These are phyloP conservation scores for Lasioglossum malachurum DNA, from an alignment of 2,888 invertebrate genomes.

Conservation along the genomic window DNA sequence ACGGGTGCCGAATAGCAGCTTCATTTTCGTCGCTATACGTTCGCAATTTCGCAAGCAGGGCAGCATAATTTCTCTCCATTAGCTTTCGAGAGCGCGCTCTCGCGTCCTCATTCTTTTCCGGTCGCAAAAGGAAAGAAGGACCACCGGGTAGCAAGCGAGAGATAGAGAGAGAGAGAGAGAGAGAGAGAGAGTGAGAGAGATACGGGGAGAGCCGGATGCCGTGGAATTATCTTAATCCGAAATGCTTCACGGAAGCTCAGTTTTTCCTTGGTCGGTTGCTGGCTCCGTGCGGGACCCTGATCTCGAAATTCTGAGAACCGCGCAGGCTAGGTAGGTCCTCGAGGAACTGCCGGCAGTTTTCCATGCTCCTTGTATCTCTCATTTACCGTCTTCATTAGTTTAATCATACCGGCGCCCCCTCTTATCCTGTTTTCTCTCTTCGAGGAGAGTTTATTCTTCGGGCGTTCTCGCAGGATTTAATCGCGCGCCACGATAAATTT, in stretches of 20 bases:
- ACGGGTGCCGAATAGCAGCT: background rate
- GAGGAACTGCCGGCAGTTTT: constrained; percentile 40
- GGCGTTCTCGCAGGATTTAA: constrained; percentile 58
- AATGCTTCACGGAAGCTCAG: constrained; percentile 15
- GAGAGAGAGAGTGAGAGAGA: background rate
- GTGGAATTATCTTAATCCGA: constrained; percentile 48
- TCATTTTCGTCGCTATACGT: background rate
- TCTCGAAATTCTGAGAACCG: background rate
- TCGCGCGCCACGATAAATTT: constrained; percentile 67
- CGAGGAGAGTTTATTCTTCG: constrained; percentile 59
- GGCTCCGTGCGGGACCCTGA: background rate
- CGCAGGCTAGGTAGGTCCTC: background rate
- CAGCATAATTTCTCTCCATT: background rate
- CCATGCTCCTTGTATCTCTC: constrained; percentile 52
- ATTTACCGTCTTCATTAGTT: constrained; percentile 69
- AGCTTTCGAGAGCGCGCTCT: background rate
- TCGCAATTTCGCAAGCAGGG: background rate
- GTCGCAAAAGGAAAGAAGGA: background rate
- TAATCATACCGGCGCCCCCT: constrained; percentile 58
- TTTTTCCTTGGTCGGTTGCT: background rate
- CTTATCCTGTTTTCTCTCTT: constrained; percentile 20
- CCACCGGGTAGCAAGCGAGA: background rate
- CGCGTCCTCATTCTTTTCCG: background rate
- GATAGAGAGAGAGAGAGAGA: background rate
- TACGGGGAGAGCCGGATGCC: background rate